Evolutionary conservation across 2,113 vertebrate species (phyloP).

Genomic region (Apus apus): DNA sequence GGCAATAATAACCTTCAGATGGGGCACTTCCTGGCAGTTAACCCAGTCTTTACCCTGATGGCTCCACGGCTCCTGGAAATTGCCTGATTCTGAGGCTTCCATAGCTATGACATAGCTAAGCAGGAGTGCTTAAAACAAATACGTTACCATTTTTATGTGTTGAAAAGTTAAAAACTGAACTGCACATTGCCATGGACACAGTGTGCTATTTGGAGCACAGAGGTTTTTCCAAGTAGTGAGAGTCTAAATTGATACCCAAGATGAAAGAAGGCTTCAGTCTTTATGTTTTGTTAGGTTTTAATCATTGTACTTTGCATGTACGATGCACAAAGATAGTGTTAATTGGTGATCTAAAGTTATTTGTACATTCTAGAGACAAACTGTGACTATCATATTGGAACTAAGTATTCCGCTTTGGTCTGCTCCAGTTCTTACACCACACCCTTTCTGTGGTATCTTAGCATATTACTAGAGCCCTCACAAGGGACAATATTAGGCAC

Average conservation of each 20-base stretch:
- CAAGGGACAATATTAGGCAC: neutral
- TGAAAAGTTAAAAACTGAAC: conserved; percentile 61
- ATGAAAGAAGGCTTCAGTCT: neutral
- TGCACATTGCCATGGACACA: conserved; percentile 63
- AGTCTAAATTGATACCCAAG: conserved; percentile 31
- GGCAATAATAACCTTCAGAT: conserved; percentile 35
- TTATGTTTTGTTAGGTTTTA: neutral
- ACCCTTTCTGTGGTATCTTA: neutral
- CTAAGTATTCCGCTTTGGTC: neutral
- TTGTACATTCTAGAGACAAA: neutral
- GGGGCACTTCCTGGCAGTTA: neutral
- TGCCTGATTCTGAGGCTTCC: neutral
- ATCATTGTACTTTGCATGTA: neutral
- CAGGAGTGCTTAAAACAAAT: conserved; percentile 45
- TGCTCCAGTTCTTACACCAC: neutral
- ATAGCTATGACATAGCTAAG: neutral
- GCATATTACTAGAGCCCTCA: neutral
- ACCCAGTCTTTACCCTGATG: conserved; percentile 29
- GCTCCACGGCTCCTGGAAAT: neutral
- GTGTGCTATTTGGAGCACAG: conserved; percentile 59
- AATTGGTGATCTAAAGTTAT: neutral
- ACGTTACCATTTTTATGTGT: conserved; percentile 54
- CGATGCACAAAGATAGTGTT: neutral
- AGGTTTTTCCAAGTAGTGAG: conserved; percentile 34
- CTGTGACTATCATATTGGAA: neutral